These are phyloP conservation scores for Ochropacha duplaris DNA, from an alignment of 2,888 invertebrate genomes.

Conservation along the genomic window DNA sequence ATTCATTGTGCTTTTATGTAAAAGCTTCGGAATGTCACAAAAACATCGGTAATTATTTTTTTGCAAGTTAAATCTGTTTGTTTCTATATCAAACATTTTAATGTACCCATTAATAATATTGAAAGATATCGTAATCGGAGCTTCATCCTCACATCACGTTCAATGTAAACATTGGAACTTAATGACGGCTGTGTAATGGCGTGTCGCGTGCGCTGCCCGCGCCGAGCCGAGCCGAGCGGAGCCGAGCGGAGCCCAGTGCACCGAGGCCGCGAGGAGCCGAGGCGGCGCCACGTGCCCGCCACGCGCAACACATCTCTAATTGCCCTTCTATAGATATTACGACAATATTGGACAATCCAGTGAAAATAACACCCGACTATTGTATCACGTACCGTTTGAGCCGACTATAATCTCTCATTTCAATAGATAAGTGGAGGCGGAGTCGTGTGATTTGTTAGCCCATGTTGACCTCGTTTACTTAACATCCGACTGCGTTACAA, in stretches of 20 bases:
- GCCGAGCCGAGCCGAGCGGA: slow-evolving; percentile 23
- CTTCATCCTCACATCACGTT: slow-evolving; percentile 44
- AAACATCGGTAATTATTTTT: slow-evolving; percentile 12
- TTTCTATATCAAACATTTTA: background rate
- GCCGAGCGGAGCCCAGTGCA: slow-evolving; percentile 28
- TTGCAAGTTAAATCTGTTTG: background rate
- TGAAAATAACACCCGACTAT: slow-evolving; percentile 78
- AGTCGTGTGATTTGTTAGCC: slow-evolving; percentile 72
- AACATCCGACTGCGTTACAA: slow-evolving; percentile 20
- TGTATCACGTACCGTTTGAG: slow-evolving; percentile 57
- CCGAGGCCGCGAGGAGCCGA: no score
- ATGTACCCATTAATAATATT: slow-evolving; percentile 23
- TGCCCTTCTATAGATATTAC: slow-evolving; percentile 76
- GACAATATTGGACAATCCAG: slow-evolving; percentile 82
- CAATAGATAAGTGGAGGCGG: slow-evolving; percentile 81
- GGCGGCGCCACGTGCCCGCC: slow-evolving; percentile 64
- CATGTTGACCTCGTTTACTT: slow-evolving; percentile 40
- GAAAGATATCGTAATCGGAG: slow-evolving; percentile 49
- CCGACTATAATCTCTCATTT: slow-evolving; percentile 80
- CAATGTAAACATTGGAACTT: slow-evolving; percentile 67
- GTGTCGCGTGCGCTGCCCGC: slow-evolving; percentile 47
- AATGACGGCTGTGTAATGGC: slow-evolving; percentile 53
- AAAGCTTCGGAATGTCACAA: slow-evolving; percentile 32
- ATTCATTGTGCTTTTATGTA: slow-evolving; percentile 48
- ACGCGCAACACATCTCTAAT: slow-evolving; percentile 80